Evolutionary conservation across 1,140 invertebrate genomes (phyloP).

Genomic region (Tribolium castaneum): DNA sequence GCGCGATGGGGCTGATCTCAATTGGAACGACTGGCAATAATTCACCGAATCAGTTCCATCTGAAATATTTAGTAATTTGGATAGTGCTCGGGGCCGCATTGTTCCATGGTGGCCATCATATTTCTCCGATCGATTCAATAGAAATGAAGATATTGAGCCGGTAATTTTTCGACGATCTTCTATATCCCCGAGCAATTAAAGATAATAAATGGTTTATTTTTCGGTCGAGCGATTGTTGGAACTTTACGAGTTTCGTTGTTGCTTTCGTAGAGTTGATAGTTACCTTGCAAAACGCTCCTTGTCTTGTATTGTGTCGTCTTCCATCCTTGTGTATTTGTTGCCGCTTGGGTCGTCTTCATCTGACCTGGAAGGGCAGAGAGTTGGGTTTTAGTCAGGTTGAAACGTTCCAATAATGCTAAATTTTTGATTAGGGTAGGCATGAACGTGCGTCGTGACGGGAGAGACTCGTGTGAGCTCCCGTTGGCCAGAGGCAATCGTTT

Average conservation of each 20-base stretch:
- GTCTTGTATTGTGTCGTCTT: constrained; percentile 93
- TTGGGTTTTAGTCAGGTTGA: neutral
- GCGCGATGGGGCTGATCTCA: neutral
- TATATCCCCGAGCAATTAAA: constrained; percentile 1
- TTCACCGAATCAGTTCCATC: neutral
- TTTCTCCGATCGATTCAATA: constrained; percentile 26
- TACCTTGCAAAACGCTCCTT: constrained; percentile 95
- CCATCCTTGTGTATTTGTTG: constrained; percentile 86
- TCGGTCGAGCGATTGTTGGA: constrained; percentile 4
- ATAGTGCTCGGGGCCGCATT: neutral
- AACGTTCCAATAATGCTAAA: constrained; percentile 27
- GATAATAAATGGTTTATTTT: constrained; percentile 24
- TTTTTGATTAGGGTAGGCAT: constrained; percentile 14
- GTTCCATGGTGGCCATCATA: constrained; percentile 18
- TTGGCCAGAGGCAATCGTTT: constrained; percentile 33
- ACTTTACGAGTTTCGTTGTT: neutral
- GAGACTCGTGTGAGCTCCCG: constrained; percentile 32
- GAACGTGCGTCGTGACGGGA: constrained; percentile 27
- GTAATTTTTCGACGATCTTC: constrained; percentile 14
- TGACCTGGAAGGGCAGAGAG: constrained; percentile 68
- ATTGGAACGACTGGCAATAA: neutral
- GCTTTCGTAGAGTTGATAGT: constrained; percentile 56
- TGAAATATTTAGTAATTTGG: constrained; percentile 24
- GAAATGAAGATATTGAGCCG: constrained; percentile 19
- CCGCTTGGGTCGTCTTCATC: constrained; percentile 87